phyloP scores from a whole-genome alignment of 2,113 vertebrate species.

The Hassar affinis region DNA sequence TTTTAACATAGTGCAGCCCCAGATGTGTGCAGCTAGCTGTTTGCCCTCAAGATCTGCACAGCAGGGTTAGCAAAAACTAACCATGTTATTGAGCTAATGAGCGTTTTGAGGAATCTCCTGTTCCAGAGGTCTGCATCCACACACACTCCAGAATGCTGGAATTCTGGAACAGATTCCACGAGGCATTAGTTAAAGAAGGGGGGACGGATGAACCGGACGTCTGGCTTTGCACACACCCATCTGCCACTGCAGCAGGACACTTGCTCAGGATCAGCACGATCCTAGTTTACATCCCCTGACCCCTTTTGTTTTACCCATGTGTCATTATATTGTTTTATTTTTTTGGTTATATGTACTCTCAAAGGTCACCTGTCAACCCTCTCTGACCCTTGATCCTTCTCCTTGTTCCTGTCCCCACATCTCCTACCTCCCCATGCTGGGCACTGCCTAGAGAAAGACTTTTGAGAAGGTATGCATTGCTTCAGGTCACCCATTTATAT shows the following conservation, averaged over 20 bases:
- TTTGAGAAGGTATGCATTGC: conserved; percentile 62
- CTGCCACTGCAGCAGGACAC: conserved; percentile 33
- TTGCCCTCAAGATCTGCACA: conserved; percentile 12
- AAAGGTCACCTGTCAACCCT: conserved; percentile 11
- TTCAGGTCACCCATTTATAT: conserved; percentile 56
- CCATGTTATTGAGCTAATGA: conserved; percentile 5
- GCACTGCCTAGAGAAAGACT: conserved; percentile 58
- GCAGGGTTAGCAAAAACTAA: conserved; percentile 21
- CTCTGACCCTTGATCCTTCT: conserved; percentile 1
- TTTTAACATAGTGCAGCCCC: conserved; percentile 37
- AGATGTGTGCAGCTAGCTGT: conserved; percentile 29
- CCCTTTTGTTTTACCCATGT: conserved; percentile 16
- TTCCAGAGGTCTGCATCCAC: conserved; percentile 15
- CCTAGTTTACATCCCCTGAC: conserved; percentile 55
- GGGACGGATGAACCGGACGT: conserved; percentile 21
- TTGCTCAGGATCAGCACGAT: conserved; percentile 47
- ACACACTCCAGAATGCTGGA: background rate
- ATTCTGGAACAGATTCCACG: conserved; percentile 1
- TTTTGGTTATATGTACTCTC: background rate
- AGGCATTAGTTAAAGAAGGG: conserved; percentile 4
- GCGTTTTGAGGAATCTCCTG: conserved; percentile 11
- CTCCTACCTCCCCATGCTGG: conserved; percentile 55
- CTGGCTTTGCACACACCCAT: conserved; percentile 19
- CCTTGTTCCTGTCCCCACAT: conserved; percentile 22
- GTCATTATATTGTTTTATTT: conserved; percentile 51